phyloP scores from a whole-genome alignment of 2,113 vertebrate genomes.

The Takifugu flavidus region DNA sequence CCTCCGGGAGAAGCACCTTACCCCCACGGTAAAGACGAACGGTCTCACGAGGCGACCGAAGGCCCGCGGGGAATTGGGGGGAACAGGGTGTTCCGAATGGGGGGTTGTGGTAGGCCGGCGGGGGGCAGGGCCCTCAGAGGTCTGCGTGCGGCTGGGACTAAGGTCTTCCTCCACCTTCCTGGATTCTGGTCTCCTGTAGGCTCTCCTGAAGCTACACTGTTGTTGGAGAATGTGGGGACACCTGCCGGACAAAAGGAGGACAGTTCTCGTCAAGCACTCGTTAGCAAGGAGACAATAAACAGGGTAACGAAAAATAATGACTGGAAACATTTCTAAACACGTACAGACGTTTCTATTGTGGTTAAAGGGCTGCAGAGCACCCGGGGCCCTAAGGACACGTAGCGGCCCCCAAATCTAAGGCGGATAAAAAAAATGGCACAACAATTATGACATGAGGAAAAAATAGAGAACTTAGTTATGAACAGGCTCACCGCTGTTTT shows the following conservation, averaged over 20 bases:
- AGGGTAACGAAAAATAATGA: no score
- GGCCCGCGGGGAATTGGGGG: conserved; percentile 49
- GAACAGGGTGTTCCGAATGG: conserved; percentile 42
- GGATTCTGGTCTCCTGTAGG: conserved; percentile 70
- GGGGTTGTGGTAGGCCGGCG: conserved; percentile 48
- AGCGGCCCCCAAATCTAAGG: no score
- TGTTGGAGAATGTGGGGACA: conserved; percentile 72
- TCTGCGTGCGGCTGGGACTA: conserved; percentile 14
- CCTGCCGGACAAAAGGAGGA: conserved; percentile 48
- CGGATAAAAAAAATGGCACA: no score
- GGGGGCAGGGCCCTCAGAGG: neutral
- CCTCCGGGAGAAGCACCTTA: conserved; percentile 58
- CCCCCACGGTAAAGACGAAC: conserved; percentile 86
- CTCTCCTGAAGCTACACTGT: conserved; percentile 79
- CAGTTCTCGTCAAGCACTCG: no score
- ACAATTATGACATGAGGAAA: no score
- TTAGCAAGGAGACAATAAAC: no score
- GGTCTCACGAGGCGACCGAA: conserved; percentile 79
- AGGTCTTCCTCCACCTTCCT: conserved; percentile 65
- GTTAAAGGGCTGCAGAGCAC: no score
- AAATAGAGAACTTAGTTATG: no score
- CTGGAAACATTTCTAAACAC: no score
- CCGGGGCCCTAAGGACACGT: no score
- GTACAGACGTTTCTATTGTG: no score
- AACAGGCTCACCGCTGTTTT: no score